Percentiles rank a stretch among this genome's conserved stretches.
Conservation (phyloP, 2,113 vertebrate species). For the Gobio gobio region DNA sequence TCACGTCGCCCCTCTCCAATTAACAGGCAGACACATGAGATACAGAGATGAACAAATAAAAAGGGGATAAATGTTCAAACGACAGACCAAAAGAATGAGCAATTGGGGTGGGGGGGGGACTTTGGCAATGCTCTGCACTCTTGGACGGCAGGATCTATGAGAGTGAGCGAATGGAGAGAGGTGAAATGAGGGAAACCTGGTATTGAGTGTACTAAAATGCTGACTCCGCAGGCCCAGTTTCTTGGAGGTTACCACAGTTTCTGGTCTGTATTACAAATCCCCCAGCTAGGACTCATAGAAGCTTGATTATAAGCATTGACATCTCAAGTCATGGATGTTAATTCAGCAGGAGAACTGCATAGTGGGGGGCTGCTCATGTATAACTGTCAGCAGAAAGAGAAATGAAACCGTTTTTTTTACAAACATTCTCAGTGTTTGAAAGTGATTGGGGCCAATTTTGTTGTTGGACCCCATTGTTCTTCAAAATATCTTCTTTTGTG, state of each 20-base stretch:
- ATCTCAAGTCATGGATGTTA: not conserved
- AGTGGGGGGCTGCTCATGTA: not conserved
- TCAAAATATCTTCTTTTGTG: not conserved
- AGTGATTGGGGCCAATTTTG: too few relatives aligned
- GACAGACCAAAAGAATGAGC: not conserved
- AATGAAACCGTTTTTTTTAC: not conserved
- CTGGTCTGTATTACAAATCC: slow-evolving; percentile 74
- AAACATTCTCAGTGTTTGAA: too few relatives aligned
- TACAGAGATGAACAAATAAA: not conserved
- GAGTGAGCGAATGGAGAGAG: slow-evolving; percentile 42
- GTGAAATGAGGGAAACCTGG: slow-evolving; percentile 64
- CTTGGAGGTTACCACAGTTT: slow-evolving; percentile 67
- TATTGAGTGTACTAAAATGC: slow-evolving; percentile 65
- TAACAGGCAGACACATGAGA: not conserved
- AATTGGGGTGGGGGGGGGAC: rapidly evolving
- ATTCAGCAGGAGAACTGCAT: not conserved
- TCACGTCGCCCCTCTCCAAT: not conserved
- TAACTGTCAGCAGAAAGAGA: slow-evolving; percentile 18
- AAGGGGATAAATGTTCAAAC: not conserved
- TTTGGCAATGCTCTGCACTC: not conserved
- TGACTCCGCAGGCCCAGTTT: slow-evolving; percentile 65
- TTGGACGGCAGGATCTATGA: not conserved
- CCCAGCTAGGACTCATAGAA: slow-evolving; percentile 58
- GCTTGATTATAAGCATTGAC: not conserved
- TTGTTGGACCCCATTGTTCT: not conserved